phyloP scores from a whole-genome alignment of 2,113 vertebrate genomes.

The Patagioenas fasciata region DNA sequence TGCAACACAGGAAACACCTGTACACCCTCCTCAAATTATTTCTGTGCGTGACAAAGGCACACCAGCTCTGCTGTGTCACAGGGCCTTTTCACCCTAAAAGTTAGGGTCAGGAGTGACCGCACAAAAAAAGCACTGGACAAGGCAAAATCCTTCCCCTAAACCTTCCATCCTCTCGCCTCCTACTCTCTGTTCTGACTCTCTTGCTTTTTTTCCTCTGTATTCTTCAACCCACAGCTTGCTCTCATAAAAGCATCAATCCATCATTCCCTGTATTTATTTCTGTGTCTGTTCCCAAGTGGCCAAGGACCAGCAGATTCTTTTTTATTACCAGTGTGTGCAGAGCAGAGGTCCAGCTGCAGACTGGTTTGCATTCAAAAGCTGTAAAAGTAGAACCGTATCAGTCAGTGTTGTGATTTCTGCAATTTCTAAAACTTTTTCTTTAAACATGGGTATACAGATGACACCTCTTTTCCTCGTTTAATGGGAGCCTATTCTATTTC shows the following conservation, averaged over 20 bases:
- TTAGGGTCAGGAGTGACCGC: background rate
- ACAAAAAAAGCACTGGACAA: background rate
- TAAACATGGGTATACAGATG: background rate
- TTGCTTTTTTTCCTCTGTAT: background rate
- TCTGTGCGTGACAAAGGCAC: background rate
- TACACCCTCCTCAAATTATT: conserved; percentile 27
- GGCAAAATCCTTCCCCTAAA: background rate
- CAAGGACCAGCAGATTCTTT: background rate
- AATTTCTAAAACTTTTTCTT: background rate
- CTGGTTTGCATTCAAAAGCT: background rate
- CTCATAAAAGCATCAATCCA: conserved; percentile 1
- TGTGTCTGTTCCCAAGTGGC: background rate
- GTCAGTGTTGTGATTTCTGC: background rate
- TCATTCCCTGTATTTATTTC: conserved; percentile 5
- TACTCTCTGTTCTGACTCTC: background rate
- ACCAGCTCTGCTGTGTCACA: conserved; percentile 14
- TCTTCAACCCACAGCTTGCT: background rate
- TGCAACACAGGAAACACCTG: conserved; percentile 66
- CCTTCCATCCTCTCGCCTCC: background rate
- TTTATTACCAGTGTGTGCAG: background rate
- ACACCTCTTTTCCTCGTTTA: background rate
- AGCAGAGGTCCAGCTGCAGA: background rate
- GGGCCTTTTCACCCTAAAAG: background rate
- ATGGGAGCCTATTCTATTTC: background rate
- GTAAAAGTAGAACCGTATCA: background rate